Evolutionary conservation across 2,113 vertebrate genomes (phyloP).

Genomic region (Tyrannus savana): DNA sequence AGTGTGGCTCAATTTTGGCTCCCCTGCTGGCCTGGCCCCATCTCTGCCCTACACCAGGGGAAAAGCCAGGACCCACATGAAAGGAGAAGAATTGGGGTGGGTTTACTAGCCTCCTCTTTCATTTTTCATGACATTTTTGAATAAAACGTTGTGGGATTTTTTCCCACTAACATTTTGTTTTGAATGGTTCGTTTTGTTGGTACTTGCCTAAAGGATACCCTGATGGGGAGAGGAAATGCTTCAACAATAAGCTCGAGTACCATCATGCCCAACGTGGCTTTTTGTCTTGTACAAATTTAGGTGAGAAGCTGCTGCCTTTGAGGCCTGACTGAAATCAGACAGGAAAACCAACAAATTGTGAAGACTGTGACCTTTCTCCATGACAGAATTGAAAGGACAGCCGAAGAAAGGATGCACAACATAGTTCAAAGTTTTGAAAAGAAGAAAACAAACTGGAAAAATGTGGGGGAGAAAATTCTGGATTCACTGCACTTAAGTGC

Average conservation of each 20-base stretch:
- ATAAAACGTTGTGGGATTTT: background rate
- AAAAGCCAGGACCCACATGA: background rate
- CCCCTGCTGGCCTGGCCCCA: background rate
- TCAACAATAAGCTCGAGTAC: background rate
- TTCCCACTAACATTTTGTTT: background rate
- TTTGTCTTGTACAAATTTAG: background rate
- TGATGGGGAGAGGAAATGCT: background rate
- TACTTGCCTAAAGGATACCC: background rate
- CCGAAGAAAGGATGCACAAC: background rate
- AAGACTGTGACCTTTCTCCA: background rate
- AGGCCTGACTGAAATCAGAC: background rate
- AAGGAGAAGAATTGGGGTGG: fast-evolving
- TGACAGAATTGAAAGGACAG: background rate
- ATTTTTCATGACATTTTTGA: background rate
- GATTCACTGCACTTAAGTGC: background rate
- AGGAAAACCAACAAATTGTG: background rate
- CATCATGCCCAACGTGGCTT: background rate
- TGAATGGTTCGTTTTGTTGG: background rate
- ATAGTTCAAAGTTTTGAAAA: background rate
- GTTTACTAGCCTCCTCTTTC: background rate
- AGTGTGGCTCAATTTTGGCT: background rate
- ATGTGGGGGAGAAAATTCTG: background rate
- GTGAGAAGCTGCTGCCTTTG: background rate
- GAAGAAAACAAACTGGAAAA: background rate
- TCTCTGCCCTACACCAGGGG: background rate